Base-by-base conservation (phyloP, 2,888 invertebrate genomes). In the Nymphalis polychloros region DNA sequence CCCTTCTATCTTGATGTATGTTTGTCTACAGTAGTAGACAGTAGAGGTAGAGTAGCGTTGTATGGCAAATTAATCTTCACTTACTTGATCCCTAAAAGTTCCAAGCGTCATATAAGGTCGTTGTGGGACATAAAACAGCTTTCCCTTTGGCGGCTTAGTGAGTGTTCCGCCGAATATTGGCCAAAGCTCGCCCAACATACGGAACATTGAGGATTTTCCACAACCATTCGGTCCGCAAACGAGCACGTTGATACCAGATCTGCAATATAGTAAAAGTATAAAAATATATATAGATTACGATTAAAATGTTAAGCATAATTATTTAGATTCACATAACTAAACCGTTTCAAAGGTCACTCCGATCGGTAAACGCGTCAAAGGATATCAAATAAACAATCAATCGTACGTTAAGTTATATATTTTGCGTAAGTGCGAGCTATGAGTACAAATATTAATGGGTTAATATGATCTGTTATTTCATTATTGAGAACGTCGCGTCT, bases 191-290 rank as follows among this genome's bases (percentile, higher is more conserved):
- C 99, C 99, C 17, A 99, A 94, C 81, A 98, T 96, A 68, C 99
- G 94, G 94, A 99, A 99, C 79, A 99, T 93, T 0, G 98, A 99
- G 64, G 98, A 98, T 88, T 99, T 99, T 60, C 99, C 99, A 86
- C 99, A 98, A 1, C 99, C 99, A 86, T 99, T 99, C 3, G 99
- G 99, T 0, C 99, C 99, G 85, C 98, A 99, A 0, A 99, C 98
- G n/a, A 99, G 88, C 0, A 99, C 98, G 92, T 99, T 99, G 93
- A 97, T 97, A 52, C 99, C 99, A 0, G 98, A 98, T 76, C 95
- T 94, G 73, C 1, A 60, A 19, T 31, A 1, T n/a, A 47, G 48
- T 31, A 1, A 8, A 16, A 55, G 7, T 17, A 17, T 27, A 53
- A 49, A 49, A 2, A n/a, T n/a, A n/a, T n/a, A 19, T 19, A 49